A percentile compares a stretch with the other conserved stretches of the same genome.
Conservation (phyloP, 2,888 invertebrate genomes). For the Petrolisthes manimaculis region DNA sequence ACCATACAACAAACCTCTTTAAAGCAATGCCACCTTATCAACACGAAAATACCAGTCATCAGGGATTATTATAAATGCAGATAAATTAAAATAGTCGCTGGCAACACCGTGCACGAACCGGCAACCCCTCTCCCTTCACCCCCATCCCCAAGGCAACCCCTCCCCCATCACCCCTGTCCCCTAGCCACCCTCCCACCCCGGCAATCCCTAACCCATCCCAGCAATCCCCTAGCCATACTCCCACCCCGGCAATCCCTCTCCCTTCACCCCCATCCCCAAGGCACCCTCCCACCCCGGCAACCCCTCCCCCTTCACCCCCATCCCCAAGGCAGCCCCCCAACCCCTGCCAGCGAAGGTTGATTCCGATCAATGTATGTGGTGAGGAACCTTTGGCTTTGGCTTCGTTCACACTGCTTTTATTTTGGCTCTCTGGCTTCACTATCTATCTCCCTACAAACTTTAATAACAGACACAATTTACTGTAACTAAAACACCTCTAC, state of each 20-base stretch:
- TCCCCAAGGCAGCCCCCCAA: neutral
- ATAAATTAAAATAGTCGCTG: slow-evolving; percentile 58
- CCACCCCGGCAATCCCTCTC: slow-evolving; percentile 14
- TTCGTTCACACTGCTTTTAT: slow-evolving; percentile 32
- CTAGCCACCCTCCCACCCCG: neutral
- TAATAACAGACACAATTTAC: neutral
- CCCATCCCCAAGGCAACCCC: too few species aligned
- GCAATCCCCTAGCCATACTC: neutral
- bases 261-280: too few species aligned
- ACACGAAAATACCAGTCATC: slow-evolving; percentile 48
- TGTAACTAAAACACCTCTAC: too few species aligned
- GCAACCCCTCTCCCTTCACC: neutral
- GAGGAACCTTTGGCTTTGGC: slow-evolving; percentile 51
- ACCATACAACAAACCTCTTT: slow-evolving; percentile 17
- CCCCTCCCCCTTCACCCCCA: slow-evolving; percentile 24
- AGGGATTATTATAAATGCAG: slow-evolving; percentile 56
- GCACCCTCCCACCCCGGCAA: slow-evolving; percentile 24
- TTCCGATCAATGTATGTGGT: slow-evolving; percentile 58
- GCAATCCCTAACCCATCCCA: slow-evolving; percentile 38
- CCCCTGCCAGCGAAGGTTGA: slow-evolving; percentile 58
- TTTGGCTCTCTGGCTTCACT: neutral
- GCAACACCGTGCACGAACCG: slow-evolving; percentile 44
- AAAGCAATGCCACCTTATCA: slow-evolving; percentile 47
- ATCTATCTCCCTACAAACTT: neutral
- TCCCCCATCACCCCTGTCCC: too few species aligned